Base-by-base conservation (phyloP, 2,113 vertebrate genomes). In the Gadus macrocephalus region DNA sequence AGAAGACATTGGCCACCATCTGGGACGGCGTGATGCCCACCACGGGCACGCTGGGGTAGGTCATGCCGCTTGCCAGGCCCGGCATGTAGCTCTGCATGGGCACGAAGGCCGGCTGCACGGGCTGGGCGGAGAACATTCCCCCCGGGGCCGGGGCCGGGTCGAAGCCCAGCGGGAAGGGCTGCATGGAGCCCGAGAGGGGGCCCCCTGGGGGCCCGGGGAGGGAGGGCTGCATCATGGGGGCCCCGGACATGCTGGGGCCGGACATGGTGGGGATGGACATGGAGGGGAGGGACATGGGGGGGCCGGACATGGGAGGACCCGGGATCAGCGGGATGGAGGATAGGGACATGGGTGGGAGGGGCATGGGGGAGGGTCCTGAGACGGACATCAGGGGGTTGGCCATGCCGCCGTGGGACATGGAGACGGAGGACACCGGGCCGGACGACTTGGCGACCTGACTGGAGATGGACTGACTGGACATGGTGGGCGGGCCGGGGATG, bases 1-100 rank as follows among this genome's bases (percentile, higher is more conserved):
- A 96, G 89, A 97, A 97, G 78, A 90, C 95, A 0, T 96, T 95
- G 76, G 95, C 94, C 78, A 97, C 95, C 95, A 97, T 97, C 85
- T 97, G 95, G 0, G 95, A 97, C 5, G 95, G 95, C 0, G 95
- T 97, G 85, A 97, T 96, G 78, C 95, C 95, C 35, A 96, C 95
- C 75, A 97, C 93, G 0, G 95, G 95, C 35, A 95, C 91, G 1
- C 86, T 82, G 27, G 94, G 91, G 72, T 93, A 95, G 22, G 93
- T 90, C 89, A 93, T 91, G 68, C 91, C 91, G 88, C 91, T 92
- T 60, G 91, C 91, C 83, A 95, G 69, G 14, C 90, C 87, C 0
- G 94, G 92, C 70, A 89, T 88, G 79, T 95, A 96, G 63, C 90
- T 42, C 79, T 92, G 92, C 89, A 93, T 85, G 63, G 94, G 91